These are phyloP conservation scores for Torymus texanus DNA, from an alignment of 2,888 invertebrate genomes.

Conservation along the genomic window DNA sequence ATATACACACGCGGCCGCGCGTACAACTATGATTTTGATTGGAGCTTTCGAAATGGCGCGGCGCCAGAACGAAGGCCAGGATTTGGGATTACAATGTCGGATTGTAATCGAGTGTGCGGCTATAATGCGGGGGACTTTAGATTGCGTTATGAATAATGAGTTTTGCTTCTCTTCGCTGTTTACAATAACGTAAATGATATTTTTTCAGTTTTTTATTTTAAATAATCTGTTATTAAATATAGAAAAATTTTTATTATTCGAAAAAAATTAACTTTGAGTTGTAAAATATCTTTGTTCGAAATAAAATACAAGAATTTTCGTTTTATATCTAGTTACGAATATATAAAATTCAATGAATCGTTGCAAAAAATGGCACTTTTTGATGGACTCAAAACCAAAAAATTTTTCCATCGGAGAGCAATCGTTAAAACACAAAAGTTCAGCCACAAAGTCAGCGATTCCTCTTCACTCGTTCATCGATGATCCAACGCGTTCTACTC, in stretches of 20 bases:
- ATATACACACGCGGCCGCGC: background rate
- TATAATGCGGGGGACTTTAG: background rate
- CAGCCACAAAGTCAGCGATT: background rate
- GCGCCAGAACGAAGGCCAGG: background rate
- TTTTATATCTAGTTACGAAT: too few species aligned
- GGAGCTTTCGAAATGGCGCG: background rate
- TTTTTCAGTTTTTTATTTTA: too few species aligned
- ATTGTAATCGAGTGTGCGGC: background rate
- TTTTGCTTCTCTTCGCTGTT: too few species aligned
- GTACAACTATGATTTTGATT: constrained; percentile 17
- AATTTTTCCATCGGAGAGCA: background rate
- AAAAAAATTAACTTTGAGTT: too few species aligned
- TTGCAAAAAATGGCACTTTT: background rate
- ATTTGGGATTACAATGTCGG: background rate
- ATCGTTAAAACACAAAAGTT: background rate
- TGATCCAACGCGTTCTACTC: constrained; percentile 1
- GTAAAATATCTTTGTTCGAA: too few species aligned
- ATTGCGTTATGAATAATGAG: too few species aligned
- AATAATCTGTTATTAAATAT: too few species aligned
- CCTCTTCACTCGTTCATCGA: background rate
- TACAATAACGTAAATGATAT: too few species aligned
- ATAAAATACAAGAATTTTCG: too few species aligned
- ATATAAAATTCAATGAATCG: too few species aligned
- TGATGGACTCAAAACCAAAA: background rate
- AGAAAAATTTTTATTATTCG: too few species aligned